Evolutionary conservation across 2,797 vertebrate genomes (phyloP), one percentile per base, ranked within the genome.

Genomic region (Syndactyla subalaris): DNA sequence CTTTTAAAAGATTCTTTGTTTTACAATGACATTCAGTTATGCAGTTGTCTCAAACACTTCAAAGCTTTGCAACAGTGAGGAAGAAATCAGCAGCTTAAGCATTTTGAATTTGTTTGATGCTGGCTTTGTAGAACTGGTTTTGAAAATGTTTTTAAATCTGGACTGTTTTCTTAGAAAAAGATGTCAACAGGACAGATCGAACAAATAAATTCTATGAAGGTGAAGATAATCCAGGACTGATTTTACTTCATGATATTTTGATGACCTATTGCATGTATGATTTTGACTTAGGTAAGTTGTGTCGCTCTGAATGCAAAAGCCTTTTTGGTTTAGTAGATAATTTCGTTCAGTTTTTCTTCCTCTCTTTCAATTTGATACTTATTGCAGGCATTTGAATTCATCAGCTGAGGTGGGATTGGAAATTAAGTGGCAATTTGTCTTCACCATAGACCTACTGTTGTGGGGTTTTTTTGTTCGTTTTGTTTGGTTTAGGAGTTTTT

Each of bases 201-300:
- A 99, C 98, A 55, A 99, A 99, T 96, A 98, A 98, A 52, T 99
- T 99, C 98, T 99, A 99, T 18, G 99, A 99, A 98, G 99, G 99
- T 2, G 98, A 98, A 65, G 98, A 99, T 97, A 99, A 99, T 97
- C 99, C 99, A 11, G 98, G 99, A 74, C 96, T 99, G 96, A 99
- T 99, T 48, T 98, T 99, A 81, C 99, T 99, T 83, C 99, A 99
- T 49, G 99, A 99, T 97, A 99, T 99, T 98, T 98, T 99, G 97
- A 99, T 99, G 99, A 99, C 99, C 24, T 99, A 99, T 96, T 99
- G 99, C 98, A 99, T 99, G 99, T 99, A 98, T 80, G 99, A 99
- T 98, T 99, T 99, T 76, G 99, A 99, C 97, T 98, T 99, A 80
- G 99, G 99, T 99, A 98, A 99, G 99, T 98, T 92, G n/a, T 59